A percentile compares a stretch with the other conserved stretches of the same genome.
These are phyloP conservation scores for Carpatolechia fugitivella DNA, from an alignment of 2,888 invertebrate species.

Conservation along the genomic window DNA sequence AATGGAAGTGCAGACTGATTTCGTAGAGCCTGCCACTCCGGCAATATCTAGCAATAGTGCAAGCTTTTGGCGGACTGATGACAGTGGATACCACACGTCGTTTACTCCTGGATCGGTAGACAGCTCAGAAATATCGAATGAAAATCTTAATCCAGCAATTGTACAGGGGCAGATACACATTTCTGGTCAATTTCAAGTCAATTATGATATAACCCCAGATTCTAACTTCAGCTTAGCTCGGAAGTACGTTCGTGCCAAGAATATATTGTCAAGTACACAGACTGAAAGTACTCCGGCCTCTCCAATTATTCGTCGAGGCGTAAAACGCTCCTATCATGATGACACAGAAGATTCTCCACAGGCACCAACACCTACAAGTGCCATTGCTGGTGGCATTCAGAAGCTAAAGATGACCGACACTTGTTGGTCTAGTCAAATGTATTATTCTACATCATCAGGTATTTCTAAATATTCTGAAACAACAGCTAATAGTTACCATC, in stretches of 20 bases:
- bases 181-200: slow-evolving; percentile 43
- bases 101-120: slow-evolving; percentile 63
- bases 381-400: slow-evolving; percentile 62
- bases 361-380: slow-evolving; percentile 61
- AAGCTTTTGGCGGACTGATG: slow-evolving; percentile 57
- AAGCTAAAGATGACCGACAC: slow-evolving; percentile 59
- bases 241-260: slow-evolving; percentile 30
- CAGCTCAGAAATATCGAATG: slow-evolving; percentile 50
- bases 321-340: slow-evolving; percentile 55
- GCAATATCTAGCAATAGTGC: slow-evolving; percentile 44
- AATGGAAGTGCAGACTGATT: slow-evolving; percentile 59
- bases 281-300: slow-evolving; percentile 37
- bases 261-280: slow-evolving; percentile 18
- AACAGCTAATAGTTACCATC: slow-evolving; percentile 24
- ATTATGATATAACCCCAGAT: slow-evolving; percentile 39
- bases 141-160: slow-evolving; percentile 42
- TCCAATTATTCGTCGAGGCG: slow-evolving; percentile 49
- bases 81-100: slow-evolving; percentile 70
- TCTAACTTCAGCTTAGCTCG: slow-evolving; percentile 31
- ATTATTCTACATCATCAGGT: slow-evolving; percentile 20
- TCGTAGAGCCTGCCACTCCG: slow-evolving; percentile 48
- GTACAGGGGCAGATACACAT: slow-evolving; percentile 39
- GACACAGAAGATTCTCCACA: slow-evolving; percentile 38
- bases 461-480: slow-evolving; percentile 19
- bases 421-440: slow-evolving; percentile 18